phyloP scores from a whole-genome alignment of 2,113 vertebrate genomes.

The Eulacestoma nigropectus region DNA sequence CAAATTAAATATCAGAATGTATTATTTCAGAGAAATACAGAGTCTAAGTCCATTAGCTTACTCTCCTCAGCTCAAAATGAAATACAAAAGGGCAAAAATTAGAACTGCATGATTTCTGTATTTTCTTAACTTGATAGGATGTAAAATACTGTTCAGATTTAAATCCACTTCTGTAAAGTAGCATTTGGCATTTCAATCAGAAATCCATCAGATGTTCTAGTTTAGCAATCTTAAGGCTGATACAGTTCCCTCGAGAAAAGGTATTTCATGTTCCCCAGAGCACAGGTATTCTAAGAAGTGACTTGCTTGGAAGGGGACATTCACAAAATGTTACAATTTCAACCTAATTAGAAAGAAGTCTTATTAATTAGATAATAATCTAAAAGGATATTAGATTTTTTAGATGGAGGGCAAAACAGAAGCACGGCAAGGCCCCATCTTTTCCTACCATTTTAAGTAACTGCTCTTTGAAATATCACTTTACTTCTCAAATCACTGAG shows the following conservation, averaged over 20 bases:
- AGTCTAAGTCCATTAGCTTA: not conserved
- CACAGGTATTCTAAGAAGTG: constrained; percentile 37
- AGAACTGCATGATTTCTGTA: not conserved
- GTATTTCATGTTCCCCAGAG: constrained; percentile 39
- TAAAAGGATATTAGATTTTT: constrained; percentile 38
- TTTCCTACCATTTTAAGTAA: not conserved
- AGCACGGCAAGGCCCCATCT: not conserved
- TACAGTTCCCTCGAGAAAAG: constrained; percentile 43
- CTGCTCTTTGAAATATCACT: not conserved
- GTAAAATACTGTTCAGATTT: not conserved
- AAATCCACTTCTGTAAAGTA: constrained; percentile 7
- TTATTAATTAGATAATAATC: constrained; percentile 63
- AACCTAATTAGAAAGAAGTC: constrained; percentile 67
- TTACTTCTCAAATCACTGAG: not conserved
- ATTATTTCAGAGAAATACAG: not conserved
- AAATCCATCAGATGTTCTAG: constrained; percentile 50
- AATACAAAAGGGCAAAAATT: not conserved
- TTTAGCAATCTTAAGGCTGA: constrained; percentile 56
- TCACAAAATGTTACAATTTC: constrained; percentile 59
- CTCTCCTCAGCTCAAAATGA: not conserved
- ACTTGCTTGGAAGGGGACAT: constrained; percentile 53
- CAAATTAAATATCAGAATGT: not conserved
- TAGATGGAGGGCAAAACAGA: constrained; percentile 32
- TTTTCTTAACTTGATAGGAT: not conserved
- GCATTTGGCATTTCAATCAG: constrained; percentile 35